A percentile compares a stretch with the other conserved stretches of the same genome.
These are phyloP conservation scores for Lepidochrysops patricia DNA, from an alignment of 2,888 invertebrate species.

Conservation along the genomic window DNA sequence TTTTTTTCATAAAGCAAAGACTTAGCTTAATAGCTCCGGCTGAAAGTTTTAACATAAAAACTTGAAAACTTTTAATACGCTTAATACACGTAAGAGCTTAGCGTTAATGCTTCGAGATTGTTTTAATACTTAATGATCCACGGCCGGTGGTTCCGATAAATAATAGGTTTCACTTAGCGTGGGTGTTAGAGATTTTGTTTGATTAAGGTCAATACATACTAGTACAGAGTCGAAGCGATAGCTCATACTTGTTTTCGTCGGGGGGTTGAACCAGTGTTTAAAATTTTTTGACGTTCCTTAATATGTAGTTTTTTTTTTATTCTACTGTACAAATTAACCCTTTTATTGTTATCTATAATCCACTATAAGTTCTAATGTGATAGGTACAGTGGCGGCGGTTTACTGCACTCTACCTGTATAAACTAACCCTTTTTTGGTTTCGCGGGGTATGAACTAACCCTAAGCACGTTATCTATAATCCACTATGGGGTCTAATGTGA, in stretches of 20 bases:
- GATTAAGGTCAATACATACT: no score
- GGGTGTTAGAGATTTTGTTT: neutral
- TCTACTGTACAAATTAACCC: no score
- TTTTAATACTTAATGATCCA: neutral
- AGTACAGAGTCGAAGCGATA: no score
- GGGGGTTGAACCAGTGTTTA: no score
- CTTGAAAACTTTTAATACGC: constrained; percentile 2
- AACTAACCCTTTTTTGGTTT: no score
- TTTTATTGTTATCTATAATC: neutral
- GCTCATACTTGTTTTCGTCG: no score
- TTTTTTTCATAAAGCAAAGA: neutral
- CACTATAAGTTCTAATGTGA: neutral
- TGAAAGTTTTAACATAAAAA: neutral
- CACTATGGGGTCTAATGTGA: neutral
- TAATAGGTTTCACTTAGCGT: neutral
- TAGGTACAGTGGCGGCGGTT: neutral
- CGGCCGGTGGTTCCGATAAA: neutral
- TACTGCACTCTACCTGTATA: no score
- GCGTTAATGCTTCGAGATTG: neutral
- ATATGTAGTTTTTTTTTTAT: no score
- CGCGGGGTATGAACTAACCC: no score
- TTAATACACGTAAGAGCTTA: neutral
- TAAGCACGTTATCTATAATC: neutral
- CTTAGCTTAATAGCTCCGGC: neutral
- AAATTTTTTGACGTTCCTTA: no score